Evolutionary conservation across 2,797 vertebrate genomes (phyloP).

Genomic region (Gymnothorax reevesii): DNA sequence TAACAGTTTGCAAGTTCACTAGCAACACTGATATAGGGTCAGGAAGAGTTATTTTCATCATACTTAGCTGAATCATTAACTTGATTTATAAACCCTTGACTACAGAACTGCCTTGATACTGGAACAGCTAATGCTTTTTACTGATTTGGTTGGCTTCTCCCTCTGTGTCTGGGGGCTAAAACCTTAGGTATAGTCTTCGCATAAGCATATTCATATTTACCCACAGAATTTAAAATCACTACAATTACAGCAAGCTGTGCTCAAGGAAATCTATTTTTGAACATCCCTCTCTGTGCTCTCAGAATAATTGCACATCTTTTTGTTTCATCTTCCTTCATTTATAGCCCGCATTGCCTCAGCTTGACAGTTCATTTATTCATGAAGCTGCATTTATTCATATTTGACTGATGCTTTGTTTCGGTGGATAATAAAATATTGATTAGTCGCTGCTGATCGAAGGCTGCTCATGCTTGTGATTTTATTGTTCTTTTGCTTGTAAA

Average conservation of each 20-base stretch:
- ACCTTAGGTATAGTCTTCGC: too few relatives aligned
- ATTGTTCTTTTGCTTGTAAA: neutral
- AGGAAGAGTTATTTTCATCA: too few relatives aligned
- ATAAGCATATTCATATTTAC: too few relatives aligned
- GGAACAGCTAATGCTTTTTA: too few relatives aligned
- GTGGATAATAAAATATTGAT: slow-evolving; percentile 20
- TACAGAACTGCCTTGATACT: too few relatives aligned
- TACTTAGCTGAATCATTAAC: too few relatives aligned
- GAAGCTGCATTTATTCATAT: neutral
- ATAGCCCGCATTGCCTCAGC: neutral
- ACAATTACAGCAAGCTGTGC: too few relatives aligned
- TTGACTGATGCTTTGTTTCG: neutral
- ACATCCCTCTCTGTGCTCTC: neutral
- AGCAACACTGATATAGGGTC: too few relatives aligned
- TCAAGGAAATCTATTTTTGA: neutral
- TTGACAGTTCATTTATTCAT: neutral
- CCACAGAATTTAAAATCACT: neutral
- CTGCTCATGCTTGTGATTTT: neutral
- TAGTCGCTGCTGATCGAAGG: slow-evolving; percentile 18
- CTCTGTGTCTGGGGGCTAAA: too few relatives aligned
- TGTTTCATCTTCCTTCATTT: neutral
- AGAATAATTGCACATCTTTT: neutral
- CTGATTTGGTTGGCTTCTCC: too few relatives aligned
- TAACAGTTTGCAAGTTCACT: neutral
- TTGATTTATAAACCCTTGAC: too few relatives aligned